Conservation (phyloP, 2,113 vertebrate species). For the Oceanodroma tethys region DNA sequence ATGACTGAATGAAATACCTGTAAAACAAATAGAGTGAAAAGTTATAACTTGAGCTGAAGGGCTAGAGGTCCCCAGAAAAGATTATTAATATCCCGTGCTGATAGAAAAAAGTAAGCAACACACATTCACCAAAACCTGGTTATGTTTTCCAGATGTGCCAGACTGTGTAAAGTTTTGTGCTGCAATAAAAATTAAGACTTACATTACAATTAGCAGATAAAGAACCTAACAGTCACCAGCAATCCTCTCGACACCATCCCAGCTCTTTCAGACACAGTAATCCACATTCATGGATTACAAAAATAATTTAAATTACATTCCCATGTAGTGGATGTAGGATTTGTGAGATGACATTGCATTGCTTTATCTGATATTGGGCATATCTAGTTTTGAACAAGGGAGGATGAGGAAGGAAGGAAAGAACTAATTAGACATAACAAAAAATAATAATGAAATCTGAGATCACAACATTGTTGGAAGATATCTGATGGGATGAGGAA, state of each 20-base stretch:
- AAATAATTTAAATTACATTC: not conserved
- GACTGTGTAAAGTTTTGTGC: not conserved
- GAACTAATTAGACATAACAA: not conserved
- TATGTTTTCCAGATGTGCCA: not conserved
- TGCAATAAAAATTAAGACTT: not conserved
- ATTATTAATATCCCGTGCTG: not conserved
- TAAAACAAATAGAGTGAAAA: not conserved
- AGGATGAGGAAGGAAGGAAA: not conserved
- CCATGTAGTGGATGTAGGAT: not conserved
- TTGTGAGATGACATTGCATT: not conserved
- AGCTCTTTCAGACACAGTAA: not conserved
- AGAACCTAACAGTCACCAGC: not conserved
- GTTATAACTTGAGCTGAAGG: not conserved
- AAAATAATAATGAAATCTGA: not conserved
- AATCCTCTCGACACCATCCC: not conserved
- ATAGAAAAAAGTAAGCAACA: not conserved
- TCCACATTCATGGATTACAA: not conserved
- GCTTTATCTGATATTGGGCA: not conserved
- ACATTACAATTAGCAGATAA: not conserved
- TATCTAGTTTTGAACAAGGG: not conserved
- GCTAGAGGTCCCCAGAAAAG: not conserved
- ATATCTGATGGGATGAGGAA: not conserved
- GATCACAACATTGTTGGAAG: not conserved
- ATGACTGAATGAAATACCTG: not conserved
- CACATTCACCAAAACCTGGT: not conserved